Evolutionary conservation across 2,888 invertebrate species (phyloP), one percentile per base, ranked within the genome.

Genomic region (Cistogaster globosa): DNA sequence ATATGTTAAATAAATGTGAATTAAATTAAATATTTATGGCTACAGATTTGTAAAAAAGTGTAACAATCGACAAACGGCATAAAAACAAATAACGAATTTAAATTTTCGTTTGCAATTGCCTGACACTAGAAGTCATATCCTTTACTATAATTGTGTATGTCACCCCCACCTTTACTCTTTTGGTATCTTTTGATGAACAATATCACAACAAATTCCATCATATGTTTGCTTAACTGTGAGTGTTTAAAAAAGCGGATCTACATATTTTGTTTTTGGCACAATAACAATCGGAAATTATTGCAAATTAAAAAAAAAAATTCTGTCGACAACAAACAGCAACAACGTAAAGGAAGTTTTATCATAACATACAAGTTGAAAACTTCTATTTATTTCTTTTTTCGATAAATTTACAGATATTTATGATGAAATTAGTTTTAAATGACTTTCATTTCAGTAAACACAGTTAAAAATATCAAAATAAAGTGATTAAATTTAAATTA

Each of bases 261-360:
- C 42, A 65, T 78, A 58, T 75, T 42, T 38, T n/a, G 53, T 26
- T 67, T 53, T 51, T 71, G 68, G 32, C 69, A 81, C 67, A 75
- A 79, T 79, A 81, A 74, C 62, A 84, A 84, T 84, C 80, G 77
- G 77, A 84, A 84, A 77, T 81, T 72, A 77, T 74, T 77, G 55
- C 63, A 84, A 79, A 65, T 75, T n/a, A n/a, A 48, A 48, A 36
- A 69, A 71, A 74, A 20, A 36, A 5, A 51, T 14, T 75, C 58
- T 14, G 20, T 18, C 57, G 42, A 68, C 8, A 68, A 26, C 38
- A 69, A 20, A 68, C 8, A 68, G 18, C 38, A 69, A 20, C 18
- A 42, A 57, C 11, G 12, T 53, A 58, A 53, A 53, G 4, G 26
- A 26, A 26, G 26, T 26, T 26, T 26, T 58, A 48, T 69, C 57